These are phyloP conservation scores for Vanessa cardui DNA, from an alignment of 2,888 invertebrate species.

Conservation along the genomic window DNA sequence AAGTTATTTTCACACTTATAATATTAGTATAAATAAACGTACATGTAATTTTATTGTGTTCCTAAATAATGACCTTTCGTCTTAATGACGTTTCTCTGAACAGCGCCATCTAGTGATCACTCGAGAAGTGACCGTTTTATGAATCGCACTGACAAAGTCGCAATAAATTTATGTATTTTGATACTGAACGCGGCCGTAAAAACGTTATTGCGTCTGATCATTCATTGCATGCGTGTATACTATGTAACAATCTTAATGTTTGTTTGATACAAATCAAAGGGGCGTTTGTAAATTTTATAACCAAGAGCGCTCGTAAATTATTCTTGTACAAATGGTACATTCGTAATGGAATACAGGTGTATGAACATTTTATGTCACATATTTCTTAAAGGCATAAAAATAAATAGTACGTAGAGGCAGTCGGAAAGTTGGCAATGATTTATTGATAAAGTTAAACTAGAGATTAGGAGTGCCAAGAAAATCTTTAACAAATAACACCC, in stretches of 20 bases:
- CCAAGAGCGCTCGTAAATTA: constrained; percentile 34
- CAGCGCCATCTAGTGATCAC: constrained; percentile 18
- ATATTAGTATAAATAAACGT: no score
- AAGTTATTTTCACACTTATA: no score
- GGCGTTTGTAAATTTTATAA: constrained; percentile 34
- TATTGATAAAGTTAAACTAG: no score
- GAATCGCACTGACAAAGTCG: constrained; percentile 21
- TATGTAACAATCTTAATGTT: constrained; percentile 47
- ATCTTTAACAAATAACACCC: no score
- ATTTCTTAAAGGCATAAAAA: neutral
- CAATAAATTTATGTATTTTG: constrained; percentile 32
- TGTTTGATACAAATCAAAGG: constrained; percentile 48
- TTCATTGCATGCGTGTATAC: constrained; percentile 45
- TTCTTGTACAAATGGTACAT: constrained; percentile 17
- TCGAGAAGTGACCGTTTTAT: constrained; percentile 14
- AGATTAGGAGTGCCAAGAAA: no score
- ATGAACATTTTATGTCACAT: constrained; percentile 5
- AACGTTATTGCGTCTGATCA: constrained; percentile 43
- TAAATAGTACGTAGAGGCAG: no score
- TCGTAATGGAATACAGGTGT: constrained; percentile 30
- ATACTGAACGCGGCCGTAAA: constrained; percentile 35
- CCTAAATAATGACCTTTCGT: neutral
- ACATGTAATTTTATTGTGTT: neutral
- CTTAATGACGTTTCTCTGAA: neutral
- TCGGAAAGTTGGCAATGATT: no score